A percentile compares a stretch with the other conserved stretches of the same genome.
Conservation (phyloP, 2,888 invertebrate species). For the Campoplex nolae region DNA sequence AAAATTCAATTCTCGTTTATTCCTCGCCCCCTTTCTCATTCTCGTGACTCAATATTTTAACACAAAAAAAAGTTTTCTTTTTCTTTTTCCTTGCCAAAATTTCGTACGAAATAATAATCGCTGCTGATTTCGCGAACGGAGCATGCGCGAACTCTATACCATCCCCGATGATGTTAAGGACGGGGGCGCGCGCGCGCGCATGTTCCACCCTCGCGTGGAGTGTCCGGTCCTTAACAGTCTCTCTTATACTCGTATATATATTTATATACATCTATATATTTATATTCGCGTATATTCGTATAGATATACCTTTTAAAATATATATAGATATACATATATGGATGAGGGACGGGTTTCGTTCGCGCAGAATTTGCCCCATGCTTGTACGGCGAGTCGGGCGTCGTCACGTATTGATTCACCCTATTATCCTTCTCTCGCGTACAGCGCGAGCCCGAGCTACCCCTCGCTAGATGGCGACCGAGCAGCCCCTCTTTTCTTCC, state of each 20-base stretch:
- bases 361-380: slow-evolving; percentile 77
- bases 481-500: neutral
- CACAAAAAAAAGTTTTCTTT: neutral
- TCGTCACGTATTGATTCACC: slow-evolving; percentile 82
- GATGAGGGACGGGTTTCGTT: slow-evolving; percentile 81
- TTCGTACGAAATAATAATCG: neutral
- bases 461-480: slow-evolving; percentile 63
- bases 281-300: neutral
- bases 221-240: slow-evolving; percentile 32
- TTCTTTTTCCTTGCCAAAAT: neutral
- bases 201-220: slow-evolving; percentile 16
- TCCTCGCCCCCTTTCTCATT: neutral
- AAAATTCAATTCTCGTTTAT: neutral
- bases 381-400: slow-evolving; percentile 75
- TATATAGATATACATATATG: slow-evolving; percentile 13
- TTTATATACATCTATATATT: neutral
- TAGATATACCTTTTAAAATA: slow-evolving; percentile 21
- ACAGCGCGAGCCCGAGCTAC: slow-evolving; percentile 48
- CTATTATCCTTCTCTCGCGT: slow-evolving; percentile 70
- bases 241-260: neutral
- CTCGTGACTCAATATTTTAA: neutral
- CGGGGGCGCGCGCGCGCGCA: slow-evolving; percentile 26
- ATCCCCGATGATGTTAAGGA: neutral
- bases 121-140: neutral
- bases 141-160: slow-evolving; percentile 17